These are phyloP conservation scores for Phaetusa simplex DNA, from an alignment of 2,113 vertebrate genomes.

Conservation along the genomic window DNA sequence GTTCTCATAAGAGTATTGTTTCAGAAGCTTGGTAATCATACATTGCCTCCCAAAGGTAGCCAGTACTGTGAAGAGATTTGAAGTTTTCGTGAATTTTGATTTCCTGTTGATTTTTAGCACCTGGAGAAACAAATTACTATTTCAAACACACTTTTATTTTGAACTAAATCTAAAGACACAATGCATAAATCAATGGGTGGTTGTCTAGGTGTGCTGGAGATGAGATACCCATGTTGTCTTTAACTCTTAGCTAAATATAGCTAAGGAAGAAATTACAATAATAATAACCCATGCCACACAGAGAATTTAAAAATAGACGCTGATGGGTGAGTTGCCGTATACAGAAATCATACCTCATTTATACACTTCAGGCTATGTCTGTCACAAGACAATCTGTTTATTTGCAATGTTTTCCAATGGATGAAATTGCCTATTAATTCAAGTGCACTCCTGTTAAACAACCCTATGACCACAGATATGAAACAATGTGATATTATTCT, in stretches of 20 bases:
- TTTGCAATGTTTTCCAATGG: not conserved
- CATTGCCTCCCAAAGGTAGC: not conserved
- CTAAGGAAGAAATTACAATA: not conserved
- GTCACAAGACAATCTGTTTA: not conserved
- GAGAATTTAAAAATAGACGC: not conserved
- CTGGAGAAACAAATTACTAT: not conserved
- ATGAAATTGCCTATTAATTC: not conserved
- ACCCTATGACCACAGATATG: not conserved
- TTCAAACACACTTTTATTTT: not conserved
- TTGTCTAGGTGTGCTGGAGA: not conserved
- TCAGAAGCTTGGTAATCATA: not conserved
- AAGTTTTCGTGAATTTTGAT: not conserved
- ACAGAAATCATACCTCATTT: not conserved
- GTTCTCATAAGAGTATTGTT: not conserved
- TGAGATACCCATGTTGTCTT: not conserved
- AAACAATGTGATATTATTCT: not conserved
- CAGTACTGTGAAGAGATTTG: not conserved
- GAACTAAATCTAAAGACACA: not conserved
- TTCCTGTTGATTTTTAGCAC: not conserved
- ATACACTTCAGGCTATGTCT: not conserved
- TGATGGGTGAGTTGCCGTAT: not conserved
- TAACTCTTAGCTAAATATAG: constrained; percentile 3
- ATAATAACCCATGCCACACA: not conserved
- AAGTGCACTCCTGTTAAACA: not conserved
- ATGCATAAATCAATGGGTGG: not conserved